A percentile compares a stretch with the other conserved stretches of the same genome.
These are phyloP conservation scores for Parnassius smintheus DNA, from an alignment of 2,888 invertebrate species.

Conservation along the genomic window DNA sequence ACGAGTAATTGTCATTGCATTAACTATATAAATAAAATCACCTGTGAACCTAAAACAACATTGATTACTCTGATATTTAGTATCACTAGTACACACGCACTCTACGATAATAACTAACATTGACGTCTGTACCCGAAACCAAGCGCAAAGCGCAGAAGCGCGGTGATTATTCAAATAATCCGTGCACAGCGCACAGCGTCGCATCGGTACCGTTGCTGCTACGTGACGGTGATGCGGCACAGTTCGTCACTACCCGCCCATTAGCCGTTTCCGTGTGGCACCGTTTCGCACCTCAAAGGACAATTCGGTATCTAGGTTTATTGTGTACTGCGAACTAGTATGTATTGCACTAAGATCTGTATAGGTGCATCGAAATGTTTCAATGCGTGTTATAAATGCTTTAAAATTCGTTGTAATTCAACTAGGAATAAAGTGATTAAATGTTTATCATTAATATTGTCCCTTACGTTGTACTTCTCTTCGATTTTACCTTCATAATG, in stretches of 20 bases:
- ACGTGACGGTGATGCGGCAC: conserved; percentile 65
- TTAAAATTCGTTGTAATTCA: too few species aligned
- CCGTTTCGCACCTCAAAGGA: conserved; percentile 45
- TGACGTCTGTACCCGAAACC: background rate
- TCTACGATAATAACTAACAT: background rate
- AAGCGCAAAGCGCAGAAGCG: conserved; percentile 38
- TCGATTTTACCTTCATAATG: too few species aligned
- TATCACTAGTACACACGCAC: background rate
- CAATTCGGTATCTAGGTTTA: conserved; percentile 41
- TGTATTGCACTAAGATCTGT: too few species aligned
- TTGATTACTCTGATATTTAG: background rate
- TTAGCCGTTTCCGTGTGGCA: conserved; percentile 69
- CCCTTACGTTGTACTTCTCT: too few species aligned
- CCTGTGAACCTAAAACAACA: too few species aligned
- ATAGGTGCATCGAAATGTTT: background rate
- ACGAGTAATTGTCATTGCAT: too few species aligned
- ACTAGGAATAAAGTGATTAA: too few species aligned
- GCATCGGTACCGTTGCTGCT: conserved; percentile 61
- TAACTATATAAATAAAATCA: too few species aligned
- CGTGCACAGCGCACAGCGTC: conserved; percentile 51
- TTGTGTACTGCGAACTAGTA: conserved; percentile 18
- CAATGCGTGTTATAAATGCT: too few species aligned
- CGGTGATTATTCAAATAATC: conserved; percentile 66
- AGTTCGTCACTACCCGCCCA: conserved; percentile 53
- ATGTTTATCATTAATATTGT: too few species aligned